Percentiles rank a stretch among this genome's conserved stretches.
These are phyloP conservation scores for Neotragus pygmaeus DNA, from an alignment of 2,113 vertebrate genomes.

Conservation along the genomic window DNA sequence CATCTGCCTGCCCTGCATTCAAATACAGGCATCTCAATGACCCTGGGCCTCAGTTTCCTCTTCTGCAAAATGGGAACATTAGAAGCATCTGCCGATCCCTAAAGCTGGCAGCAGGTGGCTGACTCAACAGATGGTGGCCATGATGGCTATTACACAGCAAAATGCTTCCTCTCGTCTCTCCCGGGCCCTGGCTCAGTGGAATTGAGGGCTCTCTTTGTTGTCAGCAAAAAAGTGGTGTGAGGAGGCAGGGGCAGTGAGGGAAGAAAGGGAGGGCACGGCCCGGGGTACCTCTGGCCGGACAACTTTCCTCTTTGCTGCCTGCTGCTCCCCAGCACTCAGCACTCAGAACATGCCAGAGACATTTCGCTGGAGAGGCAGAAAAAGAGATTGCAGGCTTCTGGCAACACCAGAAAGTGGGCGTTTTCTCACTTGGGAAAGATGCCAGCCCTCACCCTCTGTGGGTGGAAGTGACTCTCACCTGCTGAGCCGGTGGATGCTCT, in stretches of 20 bases:
- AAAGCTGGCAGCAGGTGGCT: background rate
- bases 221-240: background rate
- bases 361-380: background rate
- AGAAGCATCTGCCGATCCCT: background rate
- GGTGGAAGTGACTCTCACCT: background rate
- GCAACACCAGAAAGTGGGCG: background rate
- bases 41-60: background rate
- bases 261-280: background rate
- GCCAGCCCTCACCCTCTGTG: background rate
- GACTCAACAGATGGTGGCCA: background rate
- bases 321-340: background rate
- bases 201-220: background rate
- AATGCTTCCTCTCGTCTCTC: background rate
- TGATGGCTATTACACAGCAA: background rate
- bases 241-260: fast-evolving
- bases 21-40: background rate
- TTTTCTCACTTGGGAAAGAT: background rate
- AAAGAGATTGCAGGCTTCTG: background rate
- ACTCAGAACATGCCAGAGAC: background rate
- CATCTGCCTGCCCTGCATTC: background rate
- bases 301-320: background rate
- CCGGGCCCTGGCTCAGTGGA: background rate
- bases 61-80: background rate
- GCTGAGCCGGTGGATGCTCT: background rate
- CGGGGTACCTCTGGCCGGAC: background rate